Percentiles rank a stretch among this genome's conserved stretches.
Evolutionary conservation across 2,113 vertebrate species (phyloP).

Genomic region (Pterocles gutturalis): DNA sequence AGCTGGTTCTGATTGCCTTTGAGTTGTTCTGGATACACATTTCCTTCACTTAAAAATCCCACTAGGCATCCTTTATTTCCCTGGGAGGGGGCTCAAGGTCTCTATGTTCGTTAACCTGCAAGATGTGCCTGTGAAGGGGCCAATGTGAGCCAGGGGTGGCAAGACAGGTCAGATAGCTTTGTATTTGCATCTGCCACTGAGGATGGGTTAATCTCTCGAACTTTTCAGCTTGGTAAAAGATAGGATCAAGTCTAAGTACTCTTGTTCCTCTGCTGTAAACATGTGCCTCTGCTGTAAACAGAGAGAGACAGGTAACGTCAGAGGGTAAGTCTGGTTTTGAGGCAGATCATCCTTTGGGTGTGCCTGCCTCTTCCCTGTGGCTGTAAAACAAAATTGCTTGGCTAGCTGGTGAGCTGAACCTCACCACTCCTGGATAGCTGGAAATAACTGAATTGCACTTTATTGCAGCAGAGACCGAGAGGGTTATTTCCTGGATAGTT

Average conservation of each 20-base stretch:
- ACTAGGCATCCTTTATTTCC: not conserved
- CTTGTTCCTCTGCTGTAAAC: not conserved
- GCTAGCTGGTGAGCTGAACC: not conserved
- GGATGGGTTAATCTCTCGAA: not conserved
- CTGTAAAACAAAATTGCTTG: not conserved
- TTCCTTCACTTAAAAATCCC: not conserved
- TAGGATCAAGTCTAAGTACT: not conserved
- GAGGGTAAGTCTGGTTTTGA: too few relatives aligned
- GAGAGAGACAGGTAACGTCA: too few relatives aligned
- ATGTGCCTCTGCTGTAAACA: too few relatives aligned
- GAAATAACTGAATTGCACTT: not conserved
- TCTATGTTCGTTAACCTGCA: not conserved
- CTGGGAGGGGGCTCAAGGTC: not conserved
- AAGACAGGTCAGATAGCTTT: not conserved
- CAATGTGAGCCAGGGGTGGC: fast-evolving
- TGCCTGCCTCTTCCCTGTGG: not conserved
- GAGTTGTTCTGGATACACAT: not conserved
- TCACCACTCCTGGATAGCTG: not conserved
- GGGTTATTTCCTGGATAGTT: not conserved
- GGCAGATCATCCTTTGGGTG: not conserved
- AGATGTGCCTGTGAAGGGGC: not conserved
- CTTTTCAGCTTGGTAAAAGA: not conserved
- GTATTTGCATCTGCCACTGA: not conserved
- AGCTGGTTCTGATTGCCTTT: not conserved
- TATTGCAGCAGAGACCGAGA: not conserved